Percentiles rank a stretch among this genome's conserved stretches.
Evolutionary conservation across 2,113 vertebrate genomes (phyloP).

Genomic region (Mesoclemmys tuberculata): DNA sequence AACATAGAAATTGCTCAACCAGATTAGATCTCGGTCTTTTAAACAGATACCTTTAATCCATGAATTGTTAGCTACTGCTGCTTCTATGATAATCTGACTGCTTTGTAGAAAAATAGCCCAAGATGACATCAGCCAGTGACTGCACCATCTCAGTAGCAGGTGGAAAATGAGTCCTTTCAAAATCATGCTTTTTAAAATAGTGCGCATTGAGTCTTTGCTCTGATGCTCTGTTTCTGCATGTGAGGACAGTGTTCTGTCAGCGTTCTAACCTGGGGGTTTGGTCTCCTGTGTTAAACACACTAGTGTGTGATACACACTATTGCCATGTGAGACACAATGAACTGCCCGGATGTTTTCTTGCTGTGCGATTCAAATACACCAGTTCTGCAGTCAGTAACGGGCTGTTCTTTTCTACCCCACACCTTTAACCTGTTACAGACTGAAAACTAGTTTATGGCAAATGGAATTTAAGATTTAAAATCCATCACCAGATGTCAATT

Average conservation of each 20-base stretch:
- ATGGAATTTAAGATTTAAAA: background rate
- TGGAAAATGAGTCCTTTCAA: background rate
- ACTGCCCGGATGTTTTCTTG: too few relatives aligned
- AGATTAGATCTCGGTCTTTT: background rate
- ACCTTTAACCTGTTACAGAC: accelerated
- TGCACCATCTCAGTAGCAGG: background rate
- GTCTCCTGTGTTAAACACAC: too few relatives aligned
- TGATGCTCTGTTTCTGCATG: too few relatives aligned
- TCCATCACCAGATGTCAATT: background rate
- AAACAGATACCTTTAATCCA: background rate
- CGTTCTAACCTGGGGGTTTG: too few relatives aligned
- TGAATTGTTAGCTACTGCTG: background rate
- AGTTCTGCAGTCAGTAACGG: too few relatives aligned
- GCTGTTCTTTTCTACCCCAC: too few relatives aligned
- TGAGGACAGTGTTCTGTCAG: too few relatives aligned
- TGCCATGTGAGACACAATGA: too few relatives aligned
- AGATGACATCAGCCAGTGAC: background rate
- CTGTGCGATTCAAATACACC: too few relatives aligned
- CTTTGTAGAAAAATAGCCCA: background rate
- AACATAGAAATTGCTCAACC: background rate
- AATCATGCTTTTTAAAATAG: background rate
- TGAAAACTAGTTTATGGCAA: accelerated
- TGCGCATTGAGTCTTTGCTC: too few relatives aligned
- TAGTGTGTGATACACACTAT: too few relatives aligned
- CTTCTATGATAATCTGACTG: background rate